A percentile compares a stretch with the other conserved stretches of the same genome.
Conservation (phyloP, 2,888 invertebrate genomes). For the Andrena flavipes region DNA sequence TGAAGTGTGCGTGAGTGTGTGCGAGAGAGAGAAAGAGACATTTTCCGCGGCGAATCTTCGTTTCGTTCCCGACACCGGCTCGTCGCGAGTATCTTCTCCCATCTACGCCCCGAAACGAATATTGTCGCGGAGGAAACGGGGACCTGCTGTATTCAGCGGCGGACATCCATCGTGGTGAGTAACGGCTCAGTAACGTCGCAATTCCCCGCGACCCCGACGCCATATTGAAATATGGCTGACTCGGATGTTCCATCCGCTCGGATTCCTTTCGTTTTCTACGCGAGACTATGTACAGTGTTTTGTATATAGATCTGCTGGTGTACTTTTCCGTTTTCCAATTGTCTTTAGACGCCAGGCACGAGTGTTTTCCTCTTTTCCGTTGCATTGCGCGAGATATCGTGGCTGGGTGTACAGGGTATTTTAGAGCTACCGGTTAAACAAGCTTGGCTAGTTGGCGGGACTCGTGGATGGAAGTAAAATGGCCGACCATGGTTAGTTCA, state of each 20-base stretch:
- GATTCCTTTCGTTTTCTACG: slow-evolving; percentile 23
- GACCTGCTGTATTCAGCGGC: neutral
- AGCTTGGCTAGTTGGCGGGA: neutral
- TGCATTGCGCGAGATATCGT: slow-evolving; percentile 6
- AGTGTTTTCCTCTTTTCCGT: neutral
- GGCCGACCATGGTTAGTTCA: too few relatives aligned
- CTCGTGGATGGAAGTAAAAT: too few relatives aligned
- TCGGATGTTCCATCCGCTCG: slow-evolving; percentile 5
- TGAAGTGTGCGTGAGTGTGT: slow-evolving; percentile 40
- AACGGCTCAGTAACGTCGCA: neutral
- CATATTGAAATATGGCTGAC: slow-evolving; percentile 24
- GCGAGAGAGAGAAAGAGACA: too few relatives aligned
- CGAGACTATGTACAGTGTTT: slow-evolving; percentile 72
- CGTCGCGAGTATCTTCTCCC: neutral
- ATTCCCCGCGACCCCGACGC: neutral
- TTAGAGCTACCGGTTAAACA: neutral
- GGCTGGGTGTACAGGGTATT: neutral
- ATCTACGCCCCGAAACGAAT: neutral
- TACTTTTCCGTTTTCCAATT: slow-evolving; percentile 27
- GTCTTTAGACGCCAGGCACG: neutral
- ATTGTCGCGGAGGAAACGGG: neutral
- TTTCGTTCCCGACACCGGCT: slow-evolving; percentile 7
- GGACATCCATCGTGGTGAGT: slow-evolving; percentile 32
- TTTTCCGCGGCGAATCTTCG: slow-evolving; percentile 30
- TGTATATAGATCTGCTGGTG: slow-evolving; percentile 73